Evolutionary conservation across 2,888 invertebrate genomes (phyloP).

Genomic region (Thereva unica): DNA sequence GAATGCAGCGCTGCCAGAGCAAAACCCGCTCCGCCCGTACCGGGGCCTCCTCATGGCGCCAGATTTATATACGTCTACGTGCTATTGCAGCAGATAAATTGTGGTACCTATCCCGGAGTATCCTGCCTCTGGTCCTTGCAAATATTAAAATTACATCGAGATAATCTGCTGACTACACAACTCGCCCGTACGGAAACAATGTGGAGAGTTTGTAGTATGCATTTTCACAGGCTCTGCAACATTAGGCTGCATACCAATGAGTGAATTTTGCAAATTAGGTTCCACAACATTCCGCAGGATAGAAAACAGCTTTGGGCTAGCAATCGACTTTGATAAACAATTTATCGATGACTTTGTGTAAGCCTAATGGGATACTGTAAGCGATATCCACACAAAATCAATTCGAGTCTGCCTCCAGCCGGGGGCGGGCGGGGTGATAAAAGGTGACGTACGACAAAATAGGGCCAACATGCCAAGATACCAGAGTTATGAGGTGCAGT

Average conservation of each 20-base stretch:
- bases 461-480: no score
- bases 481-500: no score
- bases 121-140: conserved; percentile 10
- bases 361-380: conserved; percentile 14
- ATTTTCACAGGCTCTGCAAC: conserved; percentile 20
- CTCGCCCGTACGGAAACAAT: conserved; percentile 28
- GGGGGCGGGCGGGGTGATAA: no score
- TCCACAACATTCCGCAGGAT: not conserved
- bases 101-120: no score
- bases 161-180: conserved; percentile 31
- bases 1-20: no score
- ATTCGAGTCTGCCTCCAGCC: not conserved
- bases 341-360: conserved; percentile 21
- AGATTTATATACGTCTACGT: no score
- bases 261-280: conserved; percentile 31
- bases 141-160: conserved; percentile 32
- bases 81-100: no score
- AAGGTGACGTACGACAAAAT: no score
- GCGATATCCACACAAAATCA: conserved; percentile 19
- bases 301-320: conserved; percentile 20
- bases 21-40: no score
- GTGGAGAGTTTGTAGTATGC: conserved; percentile 22
- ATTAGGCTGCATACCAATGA: conserved; percentile 30
- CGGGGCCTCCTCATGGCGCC: no score
- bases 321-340: conserved; percentile 21